Conservation (phyloP, 2,797 vertebrate species). For the Phalloptychus januarius region DNA sequence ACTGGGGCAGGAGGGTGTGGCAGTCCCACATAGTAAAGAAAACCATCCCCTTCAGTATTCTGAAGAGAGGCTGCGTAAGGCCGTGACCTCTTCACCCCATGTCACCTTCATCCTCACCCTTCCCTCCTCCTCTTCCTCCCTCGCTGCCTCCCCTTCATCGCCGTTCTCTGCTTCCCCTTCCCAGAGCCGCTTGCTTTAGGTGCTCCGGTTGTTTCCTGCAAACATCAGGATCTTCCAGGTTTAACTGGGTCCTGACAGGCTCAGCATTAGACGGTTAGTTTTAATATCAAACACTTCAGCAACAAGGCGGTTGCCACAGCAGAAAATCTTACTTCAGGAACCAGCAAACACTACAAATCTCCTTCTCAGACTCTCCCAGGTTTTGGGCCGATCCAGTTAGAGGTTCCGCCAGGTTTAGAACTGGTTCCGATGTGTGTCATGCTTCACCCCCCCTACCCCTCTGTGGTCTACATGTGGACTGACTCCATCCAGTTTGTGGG, state of each 20-base stretch:
- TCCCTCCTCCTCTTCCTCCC: constrained; percentile 10
- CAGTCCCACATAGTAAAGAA: constrained; percentile 83
- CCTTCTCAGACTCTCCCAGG: neutral
- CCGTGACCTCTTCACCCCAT: constrained; percentile 46
- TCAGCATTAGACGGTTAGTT: too few species aligned
- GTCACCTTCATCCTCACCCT: constrained; percentile 19
- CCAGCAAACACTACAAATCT: neutral
- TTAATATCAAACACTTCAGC: too few species aligned
- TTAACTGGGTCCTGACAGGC: neutral
- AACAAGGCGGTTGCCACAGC: too few species aligned
- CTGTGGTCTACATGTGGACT: constrained; percentile 65
- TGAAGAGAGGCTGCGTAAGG: constrained; percentile 83
- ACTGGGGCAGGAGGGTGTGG: constrained; percentile 86
- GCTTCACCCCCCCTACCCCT: neutral
- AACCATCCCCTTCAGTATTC: constrained; percentile 83
- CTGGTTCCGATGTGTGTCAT: neutral
- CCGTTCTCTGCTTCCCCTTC: neutral
- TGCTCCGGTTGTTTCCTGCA: neutral
- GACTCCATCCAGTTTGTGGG: constrained; percentile 67
- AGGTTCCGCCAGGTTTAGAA: neutral
- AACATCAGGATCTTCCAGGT: neutral
- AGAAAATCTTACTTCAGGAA: too few species aligned
- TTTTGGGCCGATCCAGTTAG: neutral
- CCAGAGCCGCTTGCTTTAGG: neutral
- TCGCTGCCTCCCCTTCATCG: neutral